These are phyloP conservation scores for Coregonus suidteri DNA, from an alignment of 2,797 vertebrate genomes.

Conservation along the genomic window DNA sequence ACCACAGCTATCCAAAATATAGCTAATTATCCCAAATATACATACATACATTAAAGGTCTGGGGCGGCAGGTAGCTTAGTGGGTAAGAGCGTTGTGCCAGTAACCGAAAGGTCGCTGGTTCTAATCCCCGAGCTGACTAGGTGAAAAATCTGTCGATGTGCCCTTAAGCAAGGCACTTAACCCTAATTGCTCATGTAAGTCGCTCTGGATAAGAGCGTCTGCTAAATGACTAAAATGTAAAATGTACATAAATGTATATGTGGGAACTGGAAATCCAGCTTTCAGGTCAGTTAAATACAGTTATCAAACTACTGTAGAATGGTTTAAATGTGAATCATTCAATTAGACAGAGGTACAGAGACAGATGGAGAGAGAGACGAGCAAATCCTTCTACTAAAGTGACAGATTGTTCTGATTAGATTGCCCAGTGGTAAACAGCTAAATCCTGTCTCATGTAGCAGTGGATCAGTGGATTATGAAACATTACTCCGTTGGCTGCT, in stretches of 20 bases:
- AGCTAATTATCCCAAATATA: not conserved
- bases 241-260: too few species aligned
- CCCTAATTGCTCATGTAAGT: too few species aligned
- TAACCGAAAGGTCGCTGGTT: too few species aligned
- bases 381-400: slow-evolving; percentile 6
- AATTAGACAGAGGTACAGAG: slow-evolving; percentile 1
- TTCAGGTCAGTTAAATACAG: not conserved
- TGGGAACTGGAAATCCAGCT: not conserved
- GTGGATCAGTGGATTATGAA: slow-evolving; percentile 29
- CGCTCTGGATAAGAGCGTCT: too few species aligned
- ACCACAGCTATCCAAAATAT: not conserved
- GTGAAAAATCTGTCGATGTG: too few species aligned
- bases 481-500: slow-evolving; percentile 3
- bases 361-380: slow-evolving; percentile 8
- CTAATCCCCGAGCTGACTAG: too few species aligned
- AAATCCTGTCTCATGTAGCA: slow-evolving; percentile 32
- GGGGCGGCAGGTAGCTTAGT: too few species aligned
- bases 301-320: not conserved
- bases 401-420: slow-evolving; percentile 26
- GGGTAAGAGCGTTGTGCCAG: too few species aligned
- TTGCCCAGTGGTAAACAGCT: slow-evolving; percentile 10
- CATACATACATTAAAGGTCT: not conserved
- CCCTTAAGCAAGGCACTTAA: too few species aligned
- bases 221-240: too few species aligned
- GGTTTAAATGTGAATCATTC: not conserved